phyloP scores from a whole-genome alignment of 2,113 vertebrate species.

The Pteronura brasiliensis region DNA sequence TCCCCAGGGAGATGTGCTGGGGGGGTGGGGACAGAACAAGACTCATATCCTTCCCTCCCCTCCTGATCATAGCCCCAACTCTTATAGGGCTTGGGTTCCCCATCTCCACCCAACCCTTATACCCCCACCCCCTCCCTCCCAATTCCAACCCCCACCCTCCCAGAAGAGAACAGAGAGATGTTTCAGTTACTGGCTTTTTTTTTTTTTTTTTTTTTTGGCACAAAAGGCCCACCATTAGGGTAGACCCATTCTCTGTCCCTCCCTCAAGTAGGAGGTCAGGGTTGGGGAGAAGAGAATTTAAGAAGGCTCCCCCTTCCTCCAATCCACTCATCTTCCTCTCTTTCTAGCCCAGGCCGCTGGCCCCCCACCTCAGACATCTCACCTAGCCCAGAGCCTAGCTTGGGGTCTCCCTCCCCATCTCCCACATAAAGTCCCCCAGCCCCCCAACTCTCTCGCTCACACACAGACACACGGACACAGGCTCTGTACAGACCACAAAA shows the following conservation, averaged over 20 bases:
- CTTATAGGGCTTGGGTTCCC: not conserved
- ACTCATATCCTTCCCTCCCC: not conserved
- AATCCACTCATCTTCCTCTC: constrained; percentile 48
- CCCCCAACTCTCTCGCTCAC: constrained; percentile 62
- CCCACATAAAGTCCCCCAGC: constrained; percentile 45
- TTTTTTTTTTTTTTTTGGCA: constrained; percentile 68
- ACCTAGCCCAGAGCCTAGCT: constrained; percentile 53
- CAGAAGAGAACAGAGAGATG: constrained; percentile 67
- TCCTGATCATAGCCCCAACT: constrained; percentile 9
- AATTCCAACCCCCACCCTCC: not conserved
- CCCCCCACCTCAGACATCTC: constrained; percentile 24
- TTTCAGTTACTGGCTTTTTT: constrained; percentile 57
- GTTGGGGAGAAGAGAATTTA: constrained; percentile 36
- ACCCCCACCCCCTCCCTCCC: not conserved
- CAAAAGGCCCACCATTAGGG: constrained; percentile 49
- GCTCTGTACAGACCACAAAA: constrained; percentile 78
- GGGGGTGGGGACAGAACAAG: not conserved
- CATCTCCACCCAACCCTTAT: not conserved
- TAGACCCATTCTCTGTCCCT: constrained; percentile 61
- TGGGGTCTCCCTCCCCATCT: constrained; percentile 47
- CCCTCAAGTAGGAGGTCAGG: constrained; percentile 27
- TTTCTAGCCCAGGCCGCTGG: constrained; percentile 42
- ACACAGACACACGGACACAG: constrained; percentile 79
- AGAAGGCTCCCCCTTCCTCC: constrained; percentile 35
- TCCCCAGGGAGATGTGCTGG: not conserved